These are phyloP conservation scores for Gephyroberyx darwinii DNA, from an alignment of 2,797 vertebrate species.

Conservation along the genomic window DNA sequence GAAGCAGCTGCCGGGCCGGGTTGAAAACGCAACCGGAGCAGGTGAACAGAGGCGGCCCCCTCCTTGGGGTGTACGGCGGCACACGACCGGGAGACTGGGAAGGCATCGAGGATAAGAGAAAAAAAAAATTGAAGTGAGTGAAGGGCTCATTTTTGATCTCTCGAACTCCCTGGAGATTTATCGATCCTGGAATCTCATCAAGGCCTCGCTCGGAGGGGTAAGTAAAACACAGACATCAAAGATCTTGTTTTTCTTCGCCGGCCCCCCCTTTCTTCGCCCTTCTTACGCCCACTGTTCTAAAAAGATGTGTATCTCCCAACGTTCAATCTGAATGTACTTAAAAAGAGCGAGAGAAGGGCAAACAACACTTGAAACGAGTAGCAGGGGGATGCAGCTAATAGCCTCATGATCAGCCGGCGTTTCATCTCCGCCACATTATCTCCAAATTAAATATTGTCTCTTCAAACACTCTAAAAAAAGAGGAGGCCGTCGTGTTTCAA, in stretches of 20 bases:
- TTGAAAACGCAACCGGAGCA: conserved; percentile 57
- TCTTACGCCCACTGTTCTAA: conserved; percentile 51
- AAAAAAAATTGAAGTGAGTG: conserved; percentile 29
- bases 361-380: conserved; percentile 58
- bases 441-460: conserved; percentile 64
- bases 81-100: conserved; percentile 17
- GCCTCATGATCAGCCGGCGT: conserved; percentile 56
- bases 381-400: conserved; percentile 56
- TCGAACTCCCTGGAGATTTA: conserved; percentile 55
- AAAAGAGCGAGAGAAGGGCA: conserved; percentile 47
- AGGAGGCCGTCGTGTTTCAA: conserved; percentile 38
- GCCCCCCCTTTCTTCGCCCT: conserved; percentile 19
- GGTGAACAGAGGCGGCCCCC: conserved; percentile 20
- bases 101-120: conserved; percentile 11
- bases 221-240: conserved; percentile 72
- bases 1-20: conserved; percentile 49
- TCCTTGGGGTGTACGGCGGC: conserved; percentile 33
- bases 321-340: conserved; percentile 66
- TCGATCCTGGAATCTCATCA: conserved; percentile 75
- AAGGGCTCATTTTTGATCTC: conserved; percentile 51
- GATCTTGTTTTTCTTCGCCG: conserved; percentile 55
- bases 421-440: conserved; percentile 69
- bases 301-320: conserved; percentile 60
- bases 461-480: conserved; percentile 49
- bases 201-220: conserved; percentile 55